Evolutionary conservation across 92 coral and sea anemone genomes (phyloP), one percentile per base, ranked within the genome.

Genomic region (Hydrozoanthus gracilis): DNA sequence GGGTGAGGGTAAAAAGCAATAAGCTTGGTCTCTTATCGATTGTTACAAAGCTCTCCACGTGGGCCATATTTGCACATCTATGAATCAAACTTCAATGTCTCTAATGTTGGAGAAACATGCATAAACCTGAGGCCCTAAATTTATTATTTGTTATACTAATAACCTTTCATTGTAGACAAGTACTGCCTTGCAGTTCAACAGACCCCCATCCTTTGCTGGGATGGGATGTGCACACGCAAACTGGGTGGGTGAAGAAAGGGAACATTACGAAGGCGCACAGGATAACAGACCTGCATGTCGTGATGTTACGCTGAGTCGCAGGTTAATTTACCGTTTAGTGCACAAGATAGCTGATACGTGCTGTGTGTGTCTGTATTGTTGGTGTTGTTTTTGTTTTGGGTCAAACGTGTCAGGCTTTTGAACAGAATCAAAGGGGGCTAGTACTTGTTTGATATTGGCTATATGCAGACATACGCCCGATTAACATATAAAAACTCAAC

Each of bases 1-100:
- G 93, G 88, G 76, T 16, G 17, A 67, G 75, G 65, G 71, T 71
- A 80, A 79, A 84, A 69, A 73, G 20, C 78, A 62, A 83, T 77
- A 64, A 64, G 45, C 47, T 58, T 75, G 44, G 56, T 16, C 82
- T 78, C 92, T 89, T 91, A 88, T 92, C 93, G 87, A 80, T 88
- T 92, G 92, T 90, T 84, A 82, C 89, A 62, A 86, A 69, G 86
- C 82, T 83, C 76, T 86, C 78, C 98, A 94, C 95, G 98, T 94
- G 98, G 89, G 82, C 86, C 94, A 87, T 94, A 90, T 94, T 93
- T 94, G 93, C 90, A 87, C 96, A 90, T 91, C 61, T 84, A 91
- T 83, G 72, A 82, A 64, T 79, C 68, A 55, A 76, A 86, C 92
- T 92, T 88, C 88, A 86, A 91, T 92, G 88, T 88, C 88, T 61